These are phyloP conservation scores for Eclectus roratus DNA, from an alignment of 2,113 vertebrate species.

Conservation along the genomic window DNA sequence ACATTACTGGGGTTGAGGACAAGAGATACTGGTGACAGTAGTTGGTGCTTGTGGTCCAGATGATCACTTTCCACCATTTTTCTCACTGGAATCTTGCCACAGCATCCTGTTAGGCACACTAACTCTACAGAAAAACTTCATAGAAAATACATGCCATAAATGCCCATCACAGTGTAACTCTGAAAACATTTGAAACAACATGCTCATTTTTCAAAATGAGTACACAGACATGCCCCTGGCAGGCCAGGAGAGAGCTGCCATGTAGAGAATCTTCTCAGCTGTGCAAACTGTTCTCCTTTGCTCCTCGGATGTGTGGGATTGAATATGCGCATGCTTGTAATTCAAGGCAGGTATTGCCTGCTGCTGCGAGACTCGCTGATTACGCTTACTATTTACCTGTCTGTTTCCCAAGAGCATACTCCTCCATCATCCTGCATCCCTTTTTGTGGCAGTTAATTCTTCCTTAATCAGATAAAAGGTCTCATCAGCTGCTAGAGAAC, in stretches of 20 bases:
- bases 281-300: not conserved
- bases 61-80: not conserved
- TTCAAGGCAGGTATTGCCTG: not conserved
- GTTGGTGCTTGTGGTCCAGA: not conserved
- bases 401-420: not conserved
- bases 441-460: not conserved
- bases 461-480: not conserved
- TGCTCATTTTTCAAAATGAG: not conserved
- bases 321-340: not conserved
- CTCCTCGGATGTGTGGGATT: not conserved
- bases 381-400: not conserved
- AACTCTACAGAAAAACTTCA: not conserved
- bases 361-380: not conserved
- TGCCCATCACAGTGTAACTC: not conserved
- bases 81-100: not conserved
- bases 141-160: not conserved
- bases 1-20: fast-evolving
- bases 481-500: not conserved
- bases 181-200: not conserved
- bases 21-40: not conserved
- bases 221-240: not conserved
- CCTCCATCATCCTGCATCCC: not conserved
- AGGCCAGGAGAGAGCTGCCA: not conserved
- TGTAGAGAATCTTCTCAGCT: not conserved
- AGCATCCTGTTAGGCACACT: not conserved